Conservation (phyloP, 2,888 invertebrate genomes). For the Psylliodes chrysocephalus region DNA sequence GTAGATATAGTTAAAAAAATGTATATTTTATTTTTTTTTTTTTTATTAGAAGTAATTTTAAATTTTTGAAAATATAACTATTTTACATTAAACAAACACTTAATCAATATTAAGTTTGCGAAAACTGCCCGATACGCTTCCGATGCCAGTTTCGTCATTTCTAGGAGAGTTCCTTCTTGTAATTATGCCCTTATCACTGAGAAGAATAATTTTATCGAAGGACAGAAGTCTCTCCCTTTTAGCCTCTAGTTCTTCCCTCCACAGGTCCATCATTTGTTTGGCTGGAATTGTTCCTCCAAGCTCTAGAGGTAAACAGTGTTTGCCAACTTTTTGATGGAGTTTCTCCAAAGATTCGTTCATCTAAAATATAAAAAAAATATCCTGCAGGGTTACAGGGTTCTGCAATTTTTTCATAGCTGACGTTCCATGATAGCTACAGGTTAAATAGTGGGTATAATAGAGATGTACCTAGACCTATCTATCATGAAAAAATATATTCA, state of each 20-base stretch:
- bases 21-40: too few relatives aligned
- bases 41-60: too few relatives aligned
- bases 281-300: constrained; percentile 78
- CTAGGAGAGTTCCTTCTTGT: constrained; percentile 59
- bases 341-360: constrained; percentile 67
- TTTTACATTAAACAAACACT: background rate
- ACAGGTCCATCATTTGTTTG: constrained; percentile 77
- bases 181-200: constrained; percentile 71
- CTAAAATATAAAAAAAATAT: constrained; percentile 42
- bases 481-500: too few relatives aligned
- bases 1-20: too few relatives aligned
- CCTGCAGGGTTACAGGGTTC: too few relatives aligned
- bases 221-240: constrained; percentile 71
- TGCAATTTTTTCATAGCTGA: too few relatives aligned
- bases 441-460: too few relatives aligned
- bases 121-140: constrained; percentile 69
- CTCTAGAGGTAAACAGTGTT: constrained; percentile 74
- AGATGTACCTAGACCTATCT: too few relatives aligned
- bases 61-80: background rate
- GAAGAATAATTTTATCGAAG: constrained; percentile 73
- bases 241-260: constrained; percentile 71
- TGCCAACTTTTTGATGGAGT: constrained; percentile 70
- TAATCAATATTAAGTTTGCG: constrained; percentile 75
- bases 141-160: constrained; percentile 45
- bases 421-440: too few relatives aligned